A percentile compares a stretch with the other conserved stretches of the same genome.
phyloP scores from a whole-genome alignment of 1,140 invertebrate species.

The Drosophila navojoa region DNA sequence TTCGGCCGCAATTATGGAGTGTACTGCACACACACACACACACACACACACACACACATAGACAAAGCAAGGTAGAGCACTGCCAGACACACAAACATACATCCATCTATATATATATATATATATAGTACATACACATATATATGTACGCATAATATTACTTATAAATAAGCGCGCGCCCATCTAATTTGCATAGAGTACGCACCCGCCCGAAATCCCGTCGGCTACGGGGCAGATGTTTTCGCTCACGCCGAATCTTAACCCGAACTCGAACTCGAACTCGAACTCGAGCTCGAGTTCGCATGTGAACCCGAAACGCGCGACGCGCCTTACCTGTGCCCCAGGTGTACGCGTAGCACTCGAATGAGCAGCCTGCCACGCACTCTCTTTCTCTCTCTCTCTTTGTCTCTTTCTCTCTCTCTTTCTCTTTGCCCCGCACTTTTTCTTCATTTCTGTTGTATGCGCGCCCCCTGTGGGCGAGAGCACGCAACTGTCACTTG shows the following conservation, averaged over 20 bases:
- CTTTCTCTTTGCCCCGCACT: background rate
- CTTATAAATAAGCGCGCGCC: conserved; percentile 75
- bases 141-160: conserved; percentile 71
- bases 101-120: background rate
- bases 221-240: conserved; percentile 68
- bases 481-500: conserved; percentile 16
- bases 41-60: conserved; percentile 26
- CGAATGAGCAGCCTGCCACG: background rate
- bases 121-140: background rate
- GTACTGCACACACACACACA: conserved; percentile 23
- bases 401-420: too few relatives aligned
- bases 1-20: conserved; percentile 69
- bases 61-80: too few relatives aligned
- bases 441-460: background rate
- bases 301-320: conserved; percentile 16
- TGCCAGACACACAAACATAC: conserved; percentile 5
- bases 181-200: conserved; percentile 74
- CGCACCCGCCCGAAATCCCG: conserved; percentile 34
- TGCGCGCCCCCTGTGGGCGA: conserved; percentile 29
- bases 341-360: conserved; percentile 28
- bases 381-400: too few relatives aligned
- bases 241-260: conserved; percentile 47
- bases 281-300: background rate
- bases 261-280: conserved; percentile 2
- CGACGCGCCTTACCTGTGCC: background rate